A percentile compares a stretch with the other conserved stretches of the same genome.
These are phyloP conservation scores for Theocolax elegans DNA, from an alignment of 1,140 invertebrate species.

Conservation along the genomic window DNA sequence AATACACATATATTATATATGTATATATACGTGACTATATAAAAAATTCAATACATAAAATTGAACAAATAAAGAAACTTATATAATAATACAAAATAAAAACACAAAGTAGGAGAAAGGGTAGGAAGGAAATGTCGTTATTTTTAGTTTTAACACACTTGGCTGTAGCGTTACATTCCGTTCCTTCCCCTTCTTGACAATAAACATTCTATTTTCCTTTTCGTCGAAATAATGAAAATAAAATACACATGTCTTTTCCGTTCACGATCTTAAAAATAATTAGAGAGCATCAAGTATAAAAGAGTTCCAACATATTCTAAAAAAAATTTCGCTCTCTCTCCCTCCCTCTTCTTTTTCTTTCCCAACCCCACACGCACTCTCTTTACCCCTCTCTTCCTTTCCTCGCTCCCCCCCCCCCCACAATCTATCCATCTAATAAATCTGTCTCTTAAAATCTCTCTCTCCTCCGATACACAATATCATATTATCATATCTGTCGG, in stretches of 20 bases:
- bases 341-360: slow-evolving; percentile 34
- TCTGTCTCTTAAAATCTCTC: too few relatives aligned
- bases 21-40: slow-evolving; percentile 27
- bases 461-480: slow-evolving; percentile 37
- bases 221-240: slow-evolving; percentile 27
- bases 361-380: slow-evolving; percentile 35
- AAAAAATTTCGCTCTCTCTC: slow-evolving; percentile 33
- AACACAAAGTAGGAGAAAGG: slow-evolving; percentile 26
- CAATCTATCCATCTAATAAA: neutral
- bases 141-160: neutral
- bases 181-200: slow-evolving; percentile 21
- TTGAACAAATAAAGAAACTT: slow-evolving; percentile 36
- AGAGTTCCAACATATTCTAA: slow-evolving; percentile 27
- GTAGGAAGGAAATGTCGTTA: slow-evolving; percentile 15
- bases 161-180: neutral
- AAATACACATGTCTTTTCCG: slow-evolving; percentile 38
- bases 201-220: slow-evolving; percentile 8
- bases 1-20: slow-evolving; percentile 40
- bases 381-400: slow-evolving; percentile 30
- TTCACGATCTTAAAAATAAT: slow-evolving; percentile 33
- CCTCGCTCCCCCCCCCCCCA: slow-evolving; percentile 18
- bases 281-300: slow-evolving; percentile 40
- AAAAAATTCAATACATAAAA: slow-evolving; percentile 34
- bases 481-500: slow-evolving; percentile 9
- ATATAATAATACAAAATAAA: slow-evolving; percentile 24